Evolutionary conservation across 2,797 vertebrate species (phyloP).

Genomic region (Clarias pachynema): DNA sequence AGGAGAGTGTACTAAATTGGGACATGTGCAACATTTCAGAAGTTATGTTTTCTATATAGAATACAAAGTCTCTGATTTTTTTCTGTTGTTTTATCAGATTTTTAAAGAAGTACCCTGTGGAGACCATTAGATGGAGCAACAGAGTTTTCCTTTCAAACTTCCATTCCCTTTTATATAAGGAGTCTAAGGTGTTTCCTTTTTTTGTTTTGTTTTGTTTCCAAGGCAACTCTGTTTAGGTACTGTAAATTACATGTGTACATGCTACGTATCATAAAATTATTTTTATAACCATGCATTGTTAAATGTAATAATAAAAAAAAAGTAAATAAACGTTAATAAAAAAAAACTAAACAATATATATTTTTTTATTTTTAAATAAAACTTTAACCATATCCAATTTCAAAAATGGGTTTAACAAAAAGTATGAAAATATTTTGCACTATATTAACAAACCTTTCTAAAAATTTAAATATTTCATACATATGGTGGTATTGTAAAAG

Average conservation of each 20-base stretch:
- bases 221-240: neutral
- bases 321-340: too few relatives aligned
- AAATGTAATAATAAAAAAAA: too few relatives aligned
- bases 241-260: neutral
- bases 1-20: neutral
- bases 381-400: too few relatives aligned
- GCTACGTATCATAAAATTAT: neutral
- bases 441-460: neutral
- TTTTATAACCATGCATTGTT: too few relatives aligned
- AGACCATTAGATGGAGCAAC: slow-evolving; percentile 33
- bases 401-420: neutral
- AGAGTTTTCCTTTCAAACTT: neutral
- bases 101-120: neutral
- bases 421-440: neutral
- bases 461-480: neutral
- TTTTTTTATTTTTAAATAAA: too few relatives aligned
- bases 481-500: neutral
- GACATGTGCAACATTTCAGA: neutral
- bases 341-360: too few relatives aligned
- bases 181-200: neutral
- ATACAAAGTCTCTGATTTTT: neutral
- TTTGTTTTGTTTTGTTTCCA: neutral
- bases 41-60: neutral
- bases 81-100: too few relatives aligned
- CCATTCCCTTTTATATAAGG: neutral